A percentile compares a stretch with the other conserved stretches of the same genome.
Conservation (phyloP, 2,797 vertebrate species). For the Remorina albescens region DNA sequence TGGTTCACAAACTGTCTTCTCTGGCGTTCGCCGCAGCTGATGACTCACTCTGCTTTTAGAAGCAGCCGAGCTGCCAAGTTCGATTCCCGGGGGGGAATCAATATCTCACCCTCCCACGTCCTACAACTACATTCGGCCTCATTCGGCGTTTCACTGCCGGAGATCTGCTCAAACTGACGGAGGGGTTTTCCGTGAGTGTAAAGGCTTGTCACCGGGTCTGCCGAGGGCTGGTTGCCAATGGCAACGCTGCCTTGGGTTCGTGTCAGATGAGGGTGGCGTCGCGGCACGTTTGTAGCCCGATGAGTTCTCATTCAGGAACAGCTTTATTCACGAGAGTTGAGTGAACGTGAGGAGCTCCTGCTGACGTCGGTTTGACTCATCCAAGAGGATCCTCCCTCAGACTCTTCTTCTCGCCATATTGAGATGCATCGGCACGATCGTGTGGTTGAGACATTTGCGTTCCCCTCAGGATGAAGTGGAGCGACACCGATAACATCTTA, state of each 20-base stretch:
- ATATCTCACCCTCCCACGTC: slow-evolving; percentile 57
- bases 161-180: not conserved
- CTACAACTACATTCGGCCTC: slow-evolving; percentile 31
- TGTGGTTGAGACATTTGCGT: too few species aligned
- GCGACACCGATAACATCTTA: too few species aligned
- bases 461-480: too few species aligned
- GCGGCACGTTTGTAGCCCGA: slow-evolving; percentile 15
- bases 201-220: not conserved
- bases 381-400: too few species aligned
- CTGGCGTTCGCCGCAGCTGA: slow-evolving; percentile 30
- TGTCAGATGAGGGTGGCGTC: not conserved
- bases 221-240: slow-evolving; percentile 21
- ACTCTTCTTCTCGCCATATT: too few species aligned
- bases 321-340: too few species aligned
- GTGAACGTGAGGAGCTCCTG: too few species aligned
- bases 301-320: not conserved
- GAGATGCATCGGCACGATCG: too few species aligned
- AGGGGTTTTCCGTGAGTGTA: not conserved
- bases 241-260: slow-evolving; percentile 1
- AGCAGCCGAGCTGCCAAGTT: slow-evolving; percentile 36
- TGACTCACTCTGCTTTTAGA: slow-evolving; percentile 58
- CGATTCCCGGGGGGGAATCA: slow-evolving; percentile 51
- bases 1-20: slow-evolving; percentile 27
- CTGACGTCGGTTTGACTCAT: too few species aligned
- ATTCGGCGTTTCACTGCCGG: slow-evolving; percentile 18